Evolutionary conservation across 2,888 invertebrate species (phyloP).

Genomic region (Leuctra nigra): DNA sequence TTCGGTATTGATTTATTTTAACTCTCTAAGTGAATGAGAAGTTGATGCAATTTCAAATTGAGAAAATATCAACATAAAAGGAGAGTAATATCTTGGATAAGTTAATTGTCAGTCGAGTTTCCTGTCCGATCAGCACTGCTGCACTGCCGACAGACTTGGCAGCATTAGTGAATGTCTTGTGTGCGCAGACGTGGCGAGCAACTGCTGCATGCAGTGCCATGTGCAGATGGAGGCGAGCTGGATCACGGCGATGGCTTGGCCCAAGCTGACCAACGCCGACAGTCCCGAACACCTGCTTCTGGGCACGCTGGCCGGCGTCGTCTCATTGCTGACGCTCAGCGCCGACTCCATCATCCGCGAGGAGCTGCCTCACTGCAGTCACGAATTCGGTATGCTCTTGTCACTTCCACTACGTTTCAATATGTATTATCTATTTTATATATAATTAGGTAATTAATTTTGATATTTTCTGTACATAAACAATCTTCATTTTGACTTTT

Average conservation of each 20-base stretch:
- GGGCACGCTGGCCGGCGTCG: constrained; percentile 48
- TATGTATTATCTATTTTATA: no score
- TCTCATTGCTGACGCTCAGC: constrained; percentile 38
- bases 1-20: no score
- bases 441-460: no score
- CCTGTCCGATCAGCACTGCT: no score
- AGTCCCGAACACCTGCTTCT: constrained; percentile 42
- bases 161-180: no score
- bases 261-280: constrained; percentile 35
- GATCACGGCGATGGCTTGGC: constrained; percentile 48
- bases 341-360: constrained; percentile 36
- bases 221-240: constrained; percentile 40
- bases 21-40: no score
- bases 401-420: no score
- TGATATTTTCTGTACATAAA: no score
- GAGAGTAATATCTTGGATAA: neutral
- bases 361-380: constrained; percentile 38
- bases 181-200: neutral
- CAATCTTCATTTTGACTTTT: no score
- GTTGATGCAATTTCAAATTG: no score
- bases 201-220: neutral
- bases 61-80: no score
- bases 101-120: neutral
- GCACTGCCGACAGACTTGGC: no score
- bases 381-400: constrained; percentile 39